Conservation (phyloP, 1,140 invertebrate species). For the Penaeus indicus region DNA sequence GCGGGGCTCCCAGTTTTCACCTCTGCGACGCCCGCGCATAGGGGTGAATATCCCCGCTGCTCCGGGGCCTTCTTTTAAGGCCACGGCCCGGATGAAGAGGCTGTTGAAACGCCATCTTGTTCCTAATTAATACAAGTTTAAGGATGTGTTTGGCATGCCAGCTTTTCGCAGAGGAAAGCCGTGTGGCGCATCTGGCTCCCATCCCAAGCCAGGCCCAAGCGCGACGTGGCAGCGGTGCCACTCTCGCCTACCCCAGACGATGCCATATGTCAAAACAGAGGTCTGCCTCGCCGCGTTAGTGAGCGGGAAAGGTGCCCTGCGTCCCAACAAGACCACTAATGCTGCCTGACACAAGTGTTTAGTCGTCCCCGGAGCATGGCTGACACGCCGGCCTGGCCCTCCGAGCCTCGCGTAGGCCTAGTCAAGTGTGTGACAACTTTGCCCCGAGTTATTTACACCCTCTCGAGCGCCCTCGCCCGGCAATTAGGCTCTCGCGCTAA, state of each 20-base stretch:
- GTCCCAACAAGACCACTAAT: constrained; percentile 42
- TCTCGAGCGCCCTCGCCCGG: too few relatives aligned
- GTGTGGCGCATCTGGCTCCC: constrained; percentile 22
- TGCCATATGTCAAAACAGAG: constrained; percentile 59
- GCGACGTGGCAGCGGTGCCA: constrained; percentile 1
- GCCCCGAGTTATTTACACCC: background rate
- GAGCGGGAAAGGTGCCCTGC: constrained; percentile 37
- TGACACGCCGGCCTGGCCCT: background rate
- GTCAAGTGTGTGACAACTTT: constrained; percentile 3
- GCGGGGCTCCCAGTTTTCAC: constrained; percentile 20
- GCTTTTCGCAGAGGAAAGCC: constrained; percentile 51
- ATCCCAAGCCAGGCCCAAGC: constrained; percentile 17
- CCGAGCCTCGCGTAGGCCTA: background rate
- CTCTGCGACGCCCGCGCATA: background rate
- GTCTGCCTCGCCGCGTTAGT: constrained; percentile 44
- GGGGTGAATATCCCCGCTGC: constrained; percentile 1
- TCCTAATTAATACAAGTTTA: constrained; percentile 60
- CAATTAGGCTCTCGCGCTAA: too few relatives aligned
- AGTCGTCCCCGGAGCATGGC: background rate
- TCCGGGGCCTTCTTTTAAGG: constrained; percentile 6
- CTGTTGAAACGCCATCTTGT: constrained; percentile 50
- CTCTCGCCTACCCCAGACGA: constrained; percentile 33
- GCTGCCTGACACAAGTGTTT: constrained; percentile 50
- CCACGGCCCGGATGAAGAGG: constrained; percentile 19
- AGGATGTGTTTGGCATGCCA: constrained; percentile 60